phyloP scores from a whole-genome alignment of 1,140 invertebrate species.

The Drosophila tristis region DNA sequence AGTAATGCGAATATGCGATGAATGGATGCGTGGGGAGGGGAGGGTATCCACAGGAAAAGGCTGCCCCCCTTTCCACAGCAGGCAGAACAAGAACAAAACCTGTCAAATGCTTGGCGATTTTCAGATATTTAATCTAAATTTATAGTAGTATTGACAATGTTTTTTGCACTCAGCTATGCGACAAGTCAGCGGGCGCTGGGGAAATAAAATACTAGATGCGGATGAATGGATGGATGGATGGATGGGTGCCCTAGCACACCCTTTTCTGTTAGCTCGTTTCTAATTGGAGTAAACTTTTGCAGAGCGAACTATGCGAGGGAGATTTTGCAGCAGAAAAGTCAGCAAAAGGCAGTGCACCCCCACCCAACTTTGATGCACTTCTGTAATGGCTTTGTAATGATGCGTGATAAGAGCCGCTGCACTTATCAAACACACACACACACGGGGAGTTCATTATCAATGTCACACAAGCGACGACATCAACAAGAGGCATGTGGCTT shows the following conservation, averaged over 20 bases:
- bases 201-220: neutral
- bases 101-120: slow-evolving; percentile 50
- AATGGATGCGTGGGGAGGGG: neutral
- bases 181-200: no score
- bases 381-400: slow-evolving; percentile 51
- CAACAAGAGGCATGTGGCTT: slow-evolving; percentile 1
- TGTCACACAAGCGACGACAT: slow-evolving; percentile 16
- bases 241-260: neutral
- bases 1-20: slow-evolving; percentile 1
- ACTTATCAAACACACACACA: neutral
- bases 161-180: slow-evolving; percentile 19
- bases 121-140: slow-evolving; percentile 57
- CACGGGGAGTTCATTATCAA: slow-evolving; percentile 21
- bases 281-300: slow-evolving; percentile 39
- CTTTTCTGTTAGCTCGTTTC: neutral
- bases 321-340: no score
- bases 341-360: no score
- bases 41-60: neutral
- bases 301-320: neutral
- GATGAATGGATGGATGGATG: slow-evolving; percentile 3
- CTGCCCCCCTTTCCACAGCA: neutral
- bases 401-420: slow-evolving; percentile 30
- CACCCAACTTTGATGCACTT: slow-evolving; percentile 12
- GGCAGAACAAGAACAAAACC: slow-evolving; percentile 32
- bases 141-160: slow-evolving; percentile 32